Percentiles rank a stretch among this genome's conserved stretches.
Conservation (phyloP, 2,888 invertebrate genomes). For the Patella depressa region DNA sequence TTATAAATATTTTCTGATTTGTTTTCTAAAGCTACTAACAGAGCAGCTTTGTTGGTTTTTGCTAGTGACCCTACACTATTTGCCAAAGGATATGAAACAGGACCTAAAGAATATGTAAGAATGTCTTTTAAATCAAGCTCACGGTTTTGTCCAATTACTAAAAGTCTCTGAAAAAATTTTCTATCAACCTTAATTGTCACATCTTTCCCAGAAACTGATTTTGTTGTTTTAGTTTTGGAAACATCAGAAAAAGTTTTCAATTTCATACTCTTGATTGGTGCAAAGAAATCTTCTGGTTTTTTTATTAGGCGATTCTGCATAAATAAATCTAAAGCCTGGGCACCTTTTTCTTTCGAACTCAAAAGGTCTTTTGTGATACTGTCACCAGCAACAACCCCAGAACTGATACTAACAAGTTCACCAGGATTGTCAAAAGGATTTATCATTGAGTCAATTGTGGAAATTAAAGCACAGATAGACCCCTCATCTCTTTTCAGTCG, state of each 20-base stretch:
- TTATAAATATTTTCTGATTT: not conserved
- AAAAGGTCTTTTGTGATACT: not conserved
- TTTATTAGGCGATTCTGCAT: not conserved
- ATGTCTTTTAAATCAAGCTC: conserved; percentile 3
- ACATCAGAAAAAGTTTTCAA: conserved; percentile 12
- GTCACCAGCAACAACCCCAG: not conserved
- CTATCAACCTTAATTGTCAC: not conserved
- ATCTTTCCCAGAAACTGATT: not conserved
- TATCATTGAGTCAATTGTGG: conserved; percentile 13
- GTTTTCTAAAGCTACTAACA: not conserved
- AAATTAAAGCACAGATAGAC: not conserved
- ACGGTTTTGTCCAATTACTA: not conserved
- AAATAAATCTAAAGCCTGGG: not conserved
- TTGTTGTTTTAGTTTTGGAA: not conserved
- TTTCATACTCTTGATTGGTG: not conserved
- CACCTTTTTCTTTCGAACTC: not conserved
- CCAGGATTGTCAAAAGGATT: not conserved
- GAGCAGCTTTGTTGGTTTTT: not conserved
- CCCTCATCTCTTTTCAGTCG: not conserved
- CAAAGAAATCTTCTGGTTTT: conserved; percentile 9
- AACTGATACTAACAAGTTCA: conserved; percentile 2
- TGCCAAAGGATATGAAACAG: not conserved
- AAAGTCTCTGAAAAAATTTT: not conserved
- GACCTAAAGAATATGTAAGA: not conserved
- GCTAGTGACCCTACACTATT: not conserved